Conservation (phyloP, 1,140 invertebrate species). For the Tribolium madens region DNA sequence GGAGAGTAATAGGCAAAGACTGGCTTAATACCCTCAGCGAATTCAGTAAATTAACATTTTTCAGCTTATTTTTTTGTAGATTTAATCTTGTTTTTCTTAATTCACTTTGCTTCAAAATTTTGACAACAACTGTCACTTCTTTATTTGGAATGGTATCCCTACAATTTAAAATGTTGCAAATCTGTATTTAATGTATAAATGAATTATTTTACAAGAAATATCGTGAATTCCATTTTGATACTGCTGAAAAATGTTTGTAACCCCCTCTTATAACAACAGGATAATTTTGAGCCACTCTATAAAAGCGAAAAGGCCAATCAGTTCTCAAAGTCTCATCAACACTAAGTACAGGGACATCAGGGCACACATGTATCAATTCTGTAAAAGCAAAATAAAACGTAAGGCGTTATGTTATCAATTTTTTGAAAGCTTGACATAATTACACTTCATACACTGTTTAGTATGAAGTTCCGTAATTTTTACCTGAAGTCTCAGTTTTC, state of each 20-base stretch:
- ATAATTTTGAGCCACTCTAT: conserved; percentile 75
- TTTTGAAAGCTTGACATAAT: no score
- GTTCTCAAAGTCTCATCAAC: background rate
- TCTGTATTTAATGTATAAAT: background rate
- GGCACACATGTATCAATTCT: conserved; percentile 48
- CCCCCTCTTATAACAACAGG: conserved; percentile 75
- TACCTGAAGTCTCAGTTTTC: conserved; percentile 44
- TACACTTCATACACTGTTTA: background rate
- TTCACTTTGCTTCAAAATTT: no score
- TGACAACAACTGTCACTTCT: conserved; percentile 77
- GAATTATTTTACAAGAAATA: conserved; percentile 70
- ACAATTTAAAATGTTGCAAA: conserved; percentile 9
- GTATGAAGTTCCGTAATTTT: background rate
- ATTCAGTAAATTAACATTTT: no score
- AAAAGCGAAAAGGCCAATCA: conserved; percentile 70
- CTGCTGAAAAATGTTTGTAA: conserved; percentile 71
- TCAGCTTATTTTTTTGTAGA: no score
- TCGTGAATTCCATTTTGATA: conserved; percentile 73
- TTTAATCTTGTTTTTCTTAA: no score
- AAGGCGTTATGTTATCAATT: no score
- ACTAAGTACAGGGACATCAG: conserved; percentile 25
- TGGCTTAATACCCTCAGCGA: no score
- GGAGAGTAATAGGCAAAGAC: no score
- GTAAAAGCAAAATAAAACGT: background rate
- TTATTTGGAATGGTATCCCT: conserved; percentile 72